Base-by-base conservation (phyloP, 2,797 vertebrate genomes). In the Nothura maculosa region DNA sequence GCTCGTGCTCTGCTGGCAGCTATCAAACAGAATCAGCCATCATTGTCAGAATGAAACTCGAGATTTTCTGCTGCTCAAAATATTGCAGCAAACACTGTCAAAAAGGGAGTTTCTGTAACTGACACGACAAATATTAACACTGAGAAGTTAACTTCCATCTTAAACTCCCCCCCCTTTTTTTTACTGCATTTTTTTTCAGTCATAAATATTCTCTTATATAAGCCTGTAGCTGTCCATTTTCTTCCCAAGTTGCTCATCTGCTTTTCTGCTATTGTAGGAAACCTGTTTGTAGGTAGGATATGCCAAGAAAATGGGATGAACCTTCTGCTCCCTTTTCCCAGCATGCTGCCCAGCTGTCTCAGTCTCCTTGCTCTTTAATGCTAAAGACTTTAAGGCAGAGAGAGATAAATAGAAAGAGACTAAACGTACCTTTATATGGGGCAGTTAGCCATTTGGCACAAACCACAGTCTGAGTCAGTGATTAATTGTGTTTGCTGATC, bases 291-390 rank as follows among this genome's bases (percentile, higher is more conserved):
- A 89, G 66, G 43, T 81, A 73, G 80, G 60, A 60, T 87, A 67
- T 87, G 69, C 79, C 80, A 90, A 92, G 81, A 93, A 94, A 93
- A 85, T 89, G 62, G 81, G 90, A 87, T 38, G 32, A 42, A 63
- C 28, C 22, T 93, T 89, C 95, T 89, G 66, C 77, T 89, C 40
- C 63, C 88, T 92, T 79, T 83, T 42, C 70, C 70, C 87, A 90
- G 81, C 86, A 83, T 91, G 88, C 48, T 90, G 42, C 32, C 38
- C 48, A 93, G 67, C 43, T 92, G 77, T 79, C 68, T 74, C 68
- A 58, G 79, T 81, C 68, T 75, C 75, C 42, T 36, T 83, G 66
- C 60, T 92, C 60, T 91, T 69, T 75, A 62, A 34, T 77, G 62
- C 63, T 38, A 43, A 82, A 69, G 61, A 87, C 76, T 91, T 94